Evolutionary conservation across 2,888 invertebrate genomes (phyloP).

Genomic region (Theristus sp.): DNA sequence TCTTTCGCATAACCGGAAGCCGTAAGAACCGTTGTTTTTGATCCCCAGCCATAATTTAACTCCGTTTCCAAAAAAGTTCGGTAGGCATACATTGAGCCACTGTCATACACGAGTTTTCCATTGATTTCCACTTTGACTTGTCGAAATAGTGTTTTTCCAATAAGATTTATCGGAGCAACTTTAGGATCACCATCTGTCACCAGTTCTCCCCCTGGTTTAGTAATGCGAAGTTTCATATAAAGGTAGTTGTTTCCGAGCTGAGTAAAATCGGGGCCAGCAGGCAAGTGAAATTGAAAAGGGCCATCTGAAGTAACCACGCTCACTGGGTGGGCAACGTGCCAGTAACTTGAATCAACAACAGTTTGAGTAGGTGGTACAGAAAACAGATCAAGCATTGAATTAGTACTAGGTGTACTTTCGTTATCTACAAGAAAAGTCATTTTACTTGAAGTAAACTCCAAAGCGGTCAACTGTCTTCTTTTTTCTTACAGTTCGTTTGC

Average conservation of each 20-base stretch:
- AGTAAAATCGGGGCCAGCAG: not conserved
- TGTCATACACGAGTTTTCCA: conserved; percentile 3
- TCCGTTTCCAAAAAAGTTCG: not conserved
- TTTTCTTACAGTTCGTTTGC: not conserved
- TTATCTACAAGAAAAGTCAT: not conserved
- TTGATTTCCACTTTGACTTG: conserved; percentile 2
- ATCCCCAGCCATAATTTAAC: not conserved
- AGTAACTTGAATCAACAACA: not conserved
- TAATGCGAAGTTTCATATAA: conserved; percentile 1
- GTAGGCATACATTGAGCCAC: conserved; percentile 1
- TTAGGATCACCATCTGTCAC: not conserved
- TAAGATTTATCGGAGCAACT: conserved; percentile 1
- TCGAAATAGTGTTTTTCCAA: conserved; percentile 3
- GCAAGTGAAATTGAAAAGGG: conserved; percentile 3
- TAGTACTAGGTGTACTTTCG: not conserved
- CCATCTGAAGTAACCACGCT: not conserved
- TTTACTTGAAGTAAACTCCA: not conserved
- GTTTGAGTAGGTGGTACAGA: conserved; percentile 4
- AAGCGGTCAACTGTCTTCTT: not conserved
- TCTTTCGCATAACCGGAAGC: not conserved
- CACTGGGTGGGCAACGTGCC: not conserved
- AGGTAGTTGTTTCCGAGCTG: not conserved
- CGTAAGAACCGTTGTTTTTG: not conserved
- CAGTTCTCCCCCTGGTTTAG: not conserved
- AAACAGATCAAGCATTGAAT: conserved; percentile 2